Conservation (phyloP, 2,797 vertebrate species). For the Scyliorhinus canicula region DNA sequence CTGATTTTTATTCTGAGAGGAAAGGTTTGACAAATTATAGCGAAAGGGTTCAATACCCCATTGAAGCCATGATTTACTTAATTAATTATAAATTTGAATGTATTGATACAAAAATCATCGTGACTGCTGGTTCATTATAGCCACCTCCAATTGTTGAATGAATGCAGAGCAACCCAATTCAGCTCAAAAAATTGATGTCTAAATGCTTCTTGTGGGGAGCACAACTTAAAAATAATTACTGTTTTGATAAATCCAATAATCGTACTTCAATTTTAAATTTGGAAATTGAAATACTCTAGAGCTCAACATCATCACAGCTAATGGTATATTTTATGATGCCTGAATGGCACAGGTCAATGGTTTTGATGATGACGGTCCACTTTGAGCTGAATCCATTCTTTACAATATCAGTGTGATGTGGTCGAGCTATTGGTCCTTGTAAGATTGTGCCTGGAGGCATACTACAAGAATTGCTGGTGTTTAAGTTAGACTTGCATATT, state of each 20-base stretch:
- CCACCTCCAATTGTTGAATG: no score
- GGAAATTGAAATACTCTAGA: not conserved
- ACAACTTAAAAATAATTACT: not conserved
- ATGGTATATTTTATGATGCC: not conserved
- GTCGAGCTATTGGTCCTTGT: not conserved
- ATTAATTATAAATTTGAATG: not conserved
- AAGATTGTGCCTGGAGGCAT: not conserved
- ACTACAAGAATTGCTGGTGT: not conserved
- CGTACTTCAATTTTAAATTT: not conserved
- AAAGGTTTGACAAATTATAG: not conserved
- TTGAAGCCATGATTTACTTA: not conserved
- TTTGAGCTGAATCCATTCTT: not conserved
- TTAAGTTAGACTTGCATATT: not conserved
- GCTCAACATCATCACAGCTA: not conserved
- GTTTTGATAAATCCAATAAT: not conserved
- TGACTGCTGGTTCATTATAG: not conserved
- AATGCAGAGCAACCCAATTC: not conserved
- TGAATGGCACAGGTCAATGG: not conserved
- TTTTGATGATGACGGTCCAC: not conserved
- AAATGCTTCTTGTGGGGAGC: not conserved
- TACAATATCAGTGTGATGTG: not conserved
- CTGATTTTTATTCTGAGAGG: not conserved
- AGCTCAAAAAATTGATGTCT: not conserved
- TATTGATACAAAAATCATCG: not conserved
- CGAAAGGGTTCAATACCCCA: not conserved